Base-by-base conservation (phyloP, 64 coral and sea anemone genomes). In the Pocillopora damicornis region DNA sequence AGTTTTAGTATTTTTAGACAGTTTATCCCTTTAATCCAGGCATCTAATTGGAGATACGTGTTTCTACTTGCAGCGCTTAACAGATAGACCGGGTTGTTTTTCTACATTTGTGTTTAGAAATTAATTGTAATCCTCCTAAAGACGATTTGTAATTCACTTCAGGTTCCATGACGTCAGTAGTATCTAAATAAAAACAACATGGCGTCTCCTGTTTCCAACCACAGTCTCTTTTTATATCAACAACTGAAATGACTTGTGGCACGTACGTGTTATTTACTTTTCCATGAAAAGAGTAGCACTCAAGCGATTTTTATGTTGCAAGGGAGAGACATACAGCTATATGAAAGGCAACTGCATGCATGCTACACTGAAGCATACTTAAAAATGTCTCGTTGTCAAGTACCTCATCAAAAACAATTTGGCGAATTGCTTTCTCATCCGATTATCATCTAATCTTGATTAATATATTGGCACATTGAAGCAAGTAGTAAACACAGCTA, bases 151-250 rank as follows among this genome's bases (percentile, higher is more conserved):
- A 15, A 10, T 36, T 36, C 15, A 81, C 26, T 81, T 81, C 79
- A 59, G 79, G 13, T 63, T 51, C 42, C 42, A 2, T 81, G 59
- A 81, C 79, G 79, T 81, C 79, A 81, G 25, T 81, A 60, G n/a
- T 35, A 35, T 63, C 60, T 34, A 63, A 25, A 60, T 23, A 15
- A 80, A 80, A 59, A 63, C n/a, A 63, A 63, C 79, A 81, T 64
- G 79, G 60, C 26, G 15, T 63, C 26, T 8, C 36, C 14, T 60
- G 35, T 20, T 81, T 12, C 7, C 26, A 8, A 18, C 14, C 30
- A n/a, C 15, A 13, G 58, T 34, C 60, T 79, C 60, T 30, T 79
- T 79, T 79, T 79, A 60, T 60, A 1, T 58, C 57, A 60, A 79
- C 77, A 79, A 79, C n/a, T 79, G 13, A 13, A 60, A 9, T 60